Evolutionary conservation across 1,140 invertebrate genomes (phyloP), one percentile per base, ranked within the genome.

Genomic region (Drosophila bocqueti): DNA sequence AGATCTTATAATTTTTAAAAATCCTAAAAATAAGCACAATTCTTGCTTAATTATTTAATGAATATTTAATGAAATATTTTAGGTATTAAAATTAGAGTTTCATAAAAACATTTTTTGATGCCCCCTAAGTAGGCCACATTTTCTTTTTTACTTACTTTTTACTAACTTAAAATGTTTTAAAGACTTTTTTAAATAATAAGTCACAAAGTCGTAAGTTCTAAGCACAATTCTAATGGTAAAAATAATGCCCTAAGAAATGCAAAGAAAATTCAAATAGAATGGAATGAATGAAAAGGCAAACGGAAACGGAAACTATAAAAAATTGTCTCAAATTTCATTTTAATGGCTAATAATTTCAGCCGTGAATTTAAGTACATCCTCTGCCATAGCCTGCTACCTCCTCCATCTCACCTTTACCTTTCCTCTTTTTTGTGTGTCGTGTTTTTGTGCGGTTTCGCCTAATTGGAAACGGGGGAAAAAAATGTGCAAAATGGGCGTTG

Each of bases 401-500:
- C 31, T 8, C 3, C 38, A 66, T 29, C 31, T 26, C 31, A 66
- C 47, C 24, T 26, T 52, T 45, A 2, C 29, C 21, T 52, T 31
- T 47, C 9, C 10, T 10, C 7, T 9, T 31, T 38, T n/a, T 40
- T 38, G 21, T 43, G 36, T 42, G 31, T 38, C 52, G 34, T 55
- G 52, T 55, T 66, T 38, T 60, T 52, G 31, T 45, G 42, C 50
- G 42, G 49, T 31, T 66, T 71, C 49, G 46, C 54, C 69, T 71
- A 73, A 69, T 68, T 77, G 75, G 57, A 77, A 77, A 77, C 43
- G 49, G n/a, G 16, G 24, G 38, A 52, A 68, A 52, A 68, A 76
- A 76, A 87, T 83, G 81, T 75, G 84, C 57, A 60, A 81, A 55
- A 55, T 38, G 52, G 77, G 84, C 84, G 84, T 83, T 83, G 77